phyloP scores from a whole-genome alignment of 2,113 vertebrate genomes.

The Lamprotornis superbus region DNA sequence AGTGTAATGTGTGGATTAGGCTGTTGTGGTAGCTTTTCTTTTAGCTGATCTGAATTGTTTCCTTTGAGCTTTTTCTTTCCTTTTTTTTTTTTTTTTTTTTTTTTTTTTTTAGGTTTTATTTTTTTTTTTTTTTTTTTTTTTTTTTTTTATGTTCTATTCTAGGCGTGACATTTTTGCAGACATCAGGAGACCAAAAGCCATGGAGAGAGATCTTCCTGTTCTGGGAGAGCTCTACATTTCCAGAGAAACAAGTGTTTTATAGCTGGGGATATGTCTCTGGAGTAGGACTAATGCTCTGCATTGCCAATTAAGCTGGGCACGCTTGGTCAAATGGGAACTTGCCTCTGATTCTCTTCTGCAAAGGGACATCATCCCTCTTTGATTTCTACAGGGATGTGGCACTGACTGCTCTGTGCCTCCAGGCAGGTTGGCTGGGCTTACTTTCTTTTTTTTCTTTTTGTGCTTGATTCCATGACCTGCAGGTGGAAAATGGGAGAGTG shows the following conservation, averaged over 20 bases:
- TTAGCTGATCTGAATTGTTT: neutral
- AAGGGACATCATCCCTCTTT: neutral
- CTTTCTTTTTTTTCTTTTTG: neutral
- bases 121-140: neutral
- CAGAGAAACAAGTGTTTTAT: neutral
- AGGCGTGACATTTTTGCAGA: neutral
- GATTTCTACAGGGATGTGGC: neutral
- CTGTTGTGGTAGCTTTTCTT: neutral
- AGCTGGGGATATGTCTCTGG: neutral
- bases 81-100: neutral
- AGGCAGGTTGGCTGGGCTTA: neutral
- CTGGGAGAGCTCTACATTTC: neutral
- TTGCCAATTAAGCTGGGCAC: neutral
- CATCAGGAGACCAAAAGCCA: neutral
- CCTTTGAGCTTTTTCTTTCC: neutral
- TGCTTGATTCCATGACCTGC: neutral
- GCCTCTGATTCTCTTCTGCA: neutral
- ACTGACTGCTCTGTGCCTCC: neutral
- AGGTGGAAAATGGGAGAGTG: conserved; percentile 91
- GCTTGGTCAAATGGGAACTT: neutral
- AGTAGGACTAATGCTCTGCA: neutral
- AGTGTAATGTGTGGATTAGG: neutral
- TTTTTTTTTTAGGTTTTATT: too few species aligned
- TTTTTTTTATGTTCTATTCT: neutral
- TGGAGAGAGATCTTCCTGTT: neutral